phyloP scores from a whole-genome alignment of 2,888 invertebrate genomes.

The Archips xylosteana region DNA sequence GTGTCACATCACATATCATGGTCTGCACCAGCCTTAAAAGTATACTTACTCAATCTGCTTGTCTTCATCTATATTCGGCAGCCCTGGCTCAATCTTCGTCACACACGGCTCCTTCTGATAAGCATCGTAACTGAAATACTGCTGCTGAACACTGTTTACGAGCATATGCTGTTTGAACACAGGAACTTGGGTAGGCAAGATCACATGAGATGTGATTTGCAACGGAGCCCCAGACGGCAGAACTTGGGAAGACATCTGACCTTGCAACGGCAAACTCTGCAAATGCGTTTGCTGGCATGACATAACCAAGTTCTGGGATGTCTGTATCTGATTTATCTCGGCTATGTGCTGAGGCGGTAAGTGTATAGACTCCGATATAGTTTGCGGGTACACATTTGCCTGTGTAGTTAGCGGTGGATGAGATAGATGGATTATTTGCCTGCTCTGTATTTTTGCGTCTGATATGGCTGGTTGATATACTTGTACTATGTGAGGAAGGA shows the following conservation, averaged over 20 bases:
- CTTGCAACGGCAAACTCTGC: slow-evolving; percentile 57
- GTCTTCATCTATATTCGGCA: slow-evolving; percentile 50
- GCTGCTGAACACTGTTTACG: slow-evolving; percentile 65
- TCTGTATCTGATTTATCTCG: slow-evolving; percentile 58
- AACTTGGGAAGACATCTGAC: slow-evolving; percentile 49
- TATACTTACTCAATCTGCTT: slow-evolving; percentile 59
- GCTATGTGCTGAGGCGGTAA: slow-evolving; percentile 64
- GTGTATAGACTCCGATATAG: slow-evolving; percentile 66
- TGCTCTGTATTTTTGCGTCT: slow-evolving; percentile 58
- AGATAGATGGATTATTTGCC: slow-evolving; percentile 66
- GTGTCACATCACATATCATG: no score
- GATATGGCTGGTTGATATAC: slow-evolving; percentile 66
- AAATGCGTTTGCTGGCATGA: slow-evolving; percentile 71
- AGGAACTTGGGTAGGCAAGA: slow-evolving; percentile 64
- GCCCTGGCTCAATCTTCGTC: slow-evolving; percentile 65
- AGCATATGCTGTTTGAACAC: slow-evolving; percentile 70
- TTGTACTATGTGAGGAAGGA: slow-evolving; percentile 72
- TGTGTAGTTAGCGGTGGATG: slow-evolving; percentile 67
- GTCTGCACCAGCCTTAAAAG: no score
- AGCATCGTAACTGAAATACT: slow-evolving; percentile 66
- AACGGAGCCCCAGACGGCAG: slow-evolving; percentile 65
- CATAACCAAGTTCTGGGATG: slow-evolving; percentile 73
- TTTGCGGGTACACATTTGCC: slow-evolving; percentile 72
- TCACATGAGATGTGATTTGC: slow-evolving; percentile 72
- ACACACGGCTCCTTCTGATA: slow-evolving; percentile 68